phyloP scores from a whole-genome alignment of 2,888 invertebrate genomes.

The Noctua fimbriata region DNA sequence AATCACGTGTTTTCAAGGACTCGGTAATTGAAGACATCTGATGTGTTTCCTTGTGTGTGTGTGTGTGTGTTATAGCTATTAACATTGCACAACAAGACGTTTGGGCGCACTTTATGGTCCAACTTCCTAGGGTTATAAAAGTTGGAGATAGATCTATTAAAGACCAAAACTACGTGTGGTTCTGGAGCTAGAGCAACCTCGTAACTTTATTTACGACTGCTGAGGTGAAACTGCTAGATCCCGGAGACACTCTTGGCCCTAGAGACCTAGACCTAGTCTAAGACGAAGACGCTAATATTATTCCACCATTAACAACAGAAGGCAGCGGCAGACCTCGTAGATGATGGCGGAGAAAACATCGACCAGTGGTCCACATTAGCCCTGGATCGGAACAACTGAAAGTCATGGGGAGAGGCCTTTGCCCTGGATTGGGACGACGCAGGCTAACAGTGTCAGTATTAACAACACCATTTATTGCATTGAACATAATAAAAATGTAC shows the following conservation, averaged over 20 bases:
- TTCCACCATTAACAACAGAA: background rate
- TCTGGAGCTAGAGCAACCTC: background rate
- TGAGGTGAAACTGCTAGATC: background rate
- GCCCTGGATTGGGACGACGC: no score
- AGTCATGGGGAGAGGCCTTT: no score
- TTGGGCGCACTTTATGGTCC: background rate
- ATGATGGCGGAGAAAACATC: no score
- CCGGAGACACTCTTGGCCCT: background rate
- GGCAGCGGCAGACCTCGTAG: no score
- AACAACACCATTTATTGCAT: background rate
- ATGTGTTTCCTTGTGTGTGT: background rate
- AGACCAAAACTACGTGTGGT: background rate
- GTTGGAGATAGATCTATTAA: background rate
- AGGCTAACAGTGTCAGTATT: no score
- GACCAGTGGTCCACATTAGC: no score
- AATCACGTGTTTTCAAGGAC: background rate
- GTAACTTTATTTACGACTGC: conserved; percentile 12
- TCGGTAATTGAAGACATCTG: background rate
- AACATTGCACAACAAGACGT: background rate
- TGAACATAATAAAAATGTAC: background rate
- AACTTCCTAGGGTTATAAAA: background rate
- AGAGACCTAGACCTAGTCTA: background rate
- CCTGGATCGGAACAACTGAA: no score
- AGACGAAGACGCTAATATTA: background rate
- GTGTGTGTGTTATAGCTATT: no score